A percentile compares a stretch with the other conserved stretches of the same genome.
phyloP scores from a whole-genome alignment of 1,140 invertebrate genomes.

The Formica selysi region DNA sequence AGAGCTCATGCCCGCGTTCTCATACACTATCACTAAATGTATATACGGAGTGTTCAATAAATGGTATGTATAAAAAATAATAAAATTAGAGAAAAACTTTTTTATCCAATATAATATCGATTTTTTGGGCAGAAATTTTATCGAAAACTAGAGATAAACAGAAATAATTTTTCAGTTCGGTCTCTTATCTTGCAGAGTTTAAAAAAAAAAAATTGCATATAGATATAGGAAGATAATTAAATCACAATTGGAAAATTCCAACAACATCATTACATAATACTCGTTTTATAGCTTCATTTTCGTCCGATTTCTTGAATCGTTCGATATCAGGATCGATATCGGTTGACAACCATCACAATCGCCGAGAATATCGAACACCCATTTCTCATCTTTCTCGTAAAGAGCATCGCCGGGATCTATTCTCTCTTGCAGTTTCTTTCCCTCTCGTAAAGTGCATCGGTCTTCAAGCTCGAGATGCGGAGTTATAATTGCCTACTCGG shows the following conservation, averaged over 20 bases:
- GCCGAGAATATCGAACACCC: slow-evolving; percentile 57
- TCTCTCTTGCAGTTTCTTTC: slow-evolving; percentile 5
- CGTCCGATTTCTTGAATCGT: slow-evolving; percentile 16
- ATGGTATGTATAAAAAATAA: background rate
- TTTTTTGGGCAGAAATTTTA: background rate
- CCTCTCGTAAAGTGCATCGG: slow-evolving; percentile 65
- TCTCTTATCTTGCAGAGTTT: background rate
- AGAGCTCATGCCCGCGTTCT: background rate
- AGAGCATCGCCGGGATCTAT: slow-evolving; percentile 50
- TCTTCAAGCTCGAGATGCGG: slow-evolving; percentile 65
- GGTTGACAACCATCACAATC: slow-evolving; percentile 65
- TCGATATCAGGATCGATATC: slow-evolving; percentile 46
- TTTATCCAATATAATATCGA: background rate
- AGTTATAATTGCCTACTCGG: slow-evolving; percentile 77
- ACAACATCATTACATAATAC: slow-evolving; percentile 11
- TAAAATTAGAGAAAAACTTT: background rate
- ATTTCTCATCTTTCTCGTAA: slow-evolving; percentile 61
- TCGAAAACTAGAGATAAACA: background rate
- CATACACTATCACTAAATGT: slow-evolving; percentile 10
- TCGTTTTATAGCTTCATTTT: background rate
- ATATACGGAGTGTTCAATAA: background rate
- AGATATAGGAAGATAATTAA: background rate
- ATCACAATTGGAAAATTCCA: background rate
- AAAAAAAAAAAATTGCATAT: background rate
- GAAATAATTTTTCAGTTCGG: too few relatives aligned